Base-by-base conservation (phyloP, 2,113 vertebrate genomes). In the Dascyllus trimaculatus region DNA sequence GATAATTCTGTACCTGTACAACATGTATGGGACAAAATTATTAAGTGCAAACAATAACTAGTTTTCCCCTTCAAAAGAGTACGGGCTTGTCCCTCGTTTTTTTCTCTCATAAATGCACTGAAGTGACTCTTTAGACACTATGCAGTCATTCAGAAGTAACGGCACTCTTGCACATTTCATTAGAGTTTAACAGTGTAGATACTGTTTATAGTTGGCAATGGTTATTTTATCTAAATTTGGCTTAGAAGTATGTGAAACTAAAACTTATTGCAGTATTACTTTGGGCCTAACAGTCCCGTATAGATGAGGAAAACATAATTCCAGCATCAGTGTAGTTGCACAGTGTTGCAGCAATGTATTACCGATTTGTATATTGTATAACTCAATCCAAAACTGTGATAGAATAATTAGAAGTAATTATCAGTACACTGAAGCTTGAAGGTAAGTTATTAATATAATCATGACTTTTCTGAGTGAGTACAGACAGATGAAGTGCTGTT, bases 401-500 rank as follows among this genome's bases (percentile, higher is more conserved):
- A 53, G 53, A 78, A 82, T 71, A 48, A 75, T 82, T 69, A 21
- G 51, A 71, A 80, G 75, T 80, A 78, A 80, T 82, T 60, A 61
- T 76, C 79, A 71, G 40, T 2, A 66, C 71, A 70, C 75, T 81
- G 73, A 82, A 71, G 19, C 32, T 54, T 69, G 40, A 72, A 24
- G 66, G 18, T 32, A 54, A 57, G 73, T 63, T 84, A 73, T 85
- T 87, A 80, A 85, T 71, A 69, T 85, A 52, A 85, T 88, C 79
- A 46, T 29, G 81, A 59, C 46, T 86, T 66, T 78, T 82, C 74
- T 70, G 65, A 89, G 90, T 81, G 73, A 71, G 73, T 75, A 80
- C 67, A 83, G 85, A 91, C 89, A 90, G 88, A 88, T 91, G 88
- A 85, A 90, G 80, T 85, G 87, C 87, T 93, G 88, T 92, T 91